Evolutionary conservation across 2,888 invertebrate genomes (phyloP), one percentile per base, ranked within the genome.

Genomic region (Auanema freiburgensis): DNA sequence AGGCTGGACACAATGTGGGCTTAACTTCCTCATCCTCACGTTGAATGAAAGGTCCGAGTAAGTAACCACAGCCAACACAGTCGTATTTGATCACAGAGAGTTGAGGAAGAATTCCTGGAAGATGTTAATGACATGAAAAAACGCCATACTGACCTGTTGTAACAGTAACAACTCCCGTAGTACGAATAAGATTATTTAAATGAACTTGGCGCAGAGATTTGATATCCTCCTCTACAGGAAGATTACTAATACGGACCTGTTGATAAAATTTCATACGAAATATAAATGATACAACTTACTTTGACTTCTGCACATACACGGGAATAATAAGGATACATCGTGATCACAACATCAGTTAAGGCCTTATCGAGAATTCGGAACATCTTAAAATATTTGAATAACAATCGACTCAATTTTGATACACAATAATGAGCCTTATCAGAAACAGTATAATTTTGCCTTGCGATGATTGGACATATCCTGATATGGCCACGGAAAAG

Each of bases 1-100:
- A 98, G 84, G 97, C 95, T 0, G 97, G 97, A 87, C 98, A 98
- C 0, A 92, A 91, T 0, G 93, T 93, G 0, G 98, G 98, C 81
- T 91, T 92, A 0, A 96, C 91, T 87, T 99, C 98, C 3, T 91
- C 87, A 80, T 91, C 68, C 12, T 76, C 70, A 24, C 70, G 65
- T 86, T 99, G 98, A 16, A 92, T 90, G 84, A 94, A 98, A 0
- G 98, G 98, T 0, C 98, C 98, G 74, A 99, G 86, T 24, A 97
- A 88, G 83, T 91, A 95, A 8, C 92, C 92, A 85, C 98, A 99
- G 79, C 94, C 91, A 74, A 91, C 90, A 87, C 98, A 99, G 85
- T 99, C 96, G 84, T 93, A 99, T 84, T 96, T 97, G 56, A 97
- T 91, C 46, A 97, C 88, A 0, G 92, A 92, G 40, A 99, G 86